Base-by-base conservation (phyloP, 2,888 invertebrate species). In the Smittia sp. region DNA sequence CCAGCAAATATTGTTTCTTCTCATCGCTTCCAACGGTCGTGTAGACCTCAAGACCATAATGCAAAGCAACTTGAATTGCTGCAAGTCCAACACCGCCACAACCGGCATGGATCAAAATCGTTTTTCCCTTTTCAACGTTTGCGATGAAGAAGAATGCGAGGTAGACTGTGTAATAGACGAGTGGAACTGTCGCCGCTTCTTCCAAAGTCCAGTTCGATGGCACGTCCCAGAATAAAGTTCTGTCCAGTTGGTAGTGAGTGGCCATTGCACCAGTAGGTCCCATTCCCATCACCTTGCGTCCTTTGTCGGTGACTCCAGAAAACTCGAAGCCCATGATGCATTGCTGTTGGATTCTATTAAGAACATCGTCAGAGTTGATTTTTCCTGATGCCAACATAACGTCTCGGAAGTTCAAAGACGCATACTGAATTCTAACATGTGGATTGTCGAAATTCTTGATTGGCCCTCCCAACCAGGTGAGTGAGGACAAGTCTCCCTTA, bases 301-400 rank as follows among this genome's bases (percentile, higher is more conserved):
- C 87, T 75, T 84, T 82, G 0, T 77, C 63, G 32, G 85, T 84
- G 67, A 84, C 80, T 39, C 89, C 89, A 15, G 85, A 84, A 76
- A 85, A 83, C 76, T 89, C 89, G 75, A 88, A 85, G 0, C 89
- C 89, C 77, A 86, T 84, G 0, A 87, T 84, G 77, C 85, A 86
- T 76, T 89, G 88, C 77, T 90, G 86, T 1, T 83, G 80, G 39
- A 85, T 78, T 52, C 88, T 81, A 0, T 85, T 84, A 67, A 85
- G 85, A 0, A 90, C 89, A 1, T 90, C 88, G 80, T 94, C 94
- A 0, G 88, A 87, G n/a, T 90, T 89, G 0, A 96, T 86, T 80
- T 92, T 92, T 4, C 94, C 95, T 1, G 91, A 91, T 0, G 94
- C 92, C 1, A 92, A 85, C 95, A 96, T 94, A 0, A 96, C 85